Percentiles rank a stretch among this genome's conserved stretches.
Conservation (phyloP, 2,888 invertebrate genomes). For the Bombylius major region DNA sequence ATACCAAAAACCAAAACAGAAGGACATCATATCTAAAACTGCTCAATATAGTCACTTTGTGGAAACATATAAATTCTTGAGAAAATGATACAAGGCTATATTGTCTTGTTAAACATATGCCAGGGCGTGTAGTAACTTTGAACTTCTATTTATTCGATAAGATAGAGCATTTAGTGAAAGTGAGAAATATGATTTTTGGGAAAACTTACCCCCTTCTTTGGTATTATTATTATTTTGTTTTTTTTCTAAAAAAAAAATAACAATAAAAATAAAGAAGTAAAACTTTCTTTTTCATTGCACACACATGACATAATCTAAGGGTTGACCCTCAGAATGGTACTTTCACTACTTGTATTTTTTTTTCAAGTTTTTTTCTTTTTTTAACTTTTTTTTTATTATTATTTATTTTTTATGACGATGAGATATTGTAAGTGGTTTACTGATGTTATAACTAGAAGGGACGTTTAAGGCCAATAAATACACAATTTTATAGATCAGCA, state of each 20-base stretch:
- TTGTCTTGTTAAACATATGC: conserved; percentile 14
- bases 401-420: background rate
- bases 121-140: background rate
- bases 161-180: background rate
- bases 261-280: background rate
- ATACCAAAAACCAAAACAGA: background rate
- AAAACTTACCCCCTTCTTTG: background rate
- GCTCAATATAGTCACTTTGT: conserved; percentile 11
- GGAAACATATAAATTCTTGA: conserved; percentile 13
- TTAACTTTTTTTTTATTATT: background rate
- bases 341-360: conserved; percentile 3
- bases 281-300: background rate
- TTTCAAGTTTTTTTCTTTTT: background rate
- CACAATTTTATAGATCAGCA: conserved; percentile 21
- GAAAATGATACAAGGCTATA: conserved; percentile 11
- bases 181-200: background rate
- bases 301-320: background rate
- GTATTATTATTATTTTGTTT: background rate
- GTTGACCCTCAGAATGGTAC: background rate
- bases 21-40: background rate
- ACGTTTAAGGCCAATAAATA: conserved; percentile 22
- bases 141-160: background rate
- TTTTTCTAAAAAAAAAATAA: background rate
- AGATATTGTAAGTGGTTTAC: conserved; percentile 15
- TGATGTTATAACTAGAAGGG: conserved; percentile 10